These are phyloP conservation scores for Leptosomus discolor DNA, from an alignment of 2,113 vertebrate genomes.

Conservation along the genomic window DNA sequence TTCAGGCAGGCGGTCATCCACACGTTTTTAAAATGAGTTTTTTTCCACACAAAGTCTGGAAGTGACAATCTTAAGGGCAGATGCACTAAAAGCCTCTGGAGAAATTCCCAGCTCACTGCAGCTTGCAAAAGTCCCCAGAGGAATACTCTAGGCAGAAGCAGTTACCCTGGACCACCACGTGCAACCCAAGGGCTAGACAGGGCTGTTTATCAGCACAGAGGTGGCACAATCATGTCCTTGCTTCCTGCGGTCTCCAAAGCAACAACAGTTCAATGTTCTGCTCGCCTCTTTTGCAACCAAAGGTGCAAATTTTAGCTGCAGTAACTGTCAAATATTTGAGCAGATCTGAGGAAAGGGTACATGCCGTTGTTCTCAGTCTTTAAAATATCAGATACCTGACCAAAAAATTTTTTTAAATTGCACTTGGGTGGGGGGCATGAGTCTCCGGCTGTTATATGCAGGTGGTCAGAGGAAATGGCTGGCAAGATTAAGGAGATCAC, in stretches of 20 bases:
- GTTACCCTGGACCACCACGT: rapidly evolving
- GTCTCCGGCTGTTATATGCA: background rate
- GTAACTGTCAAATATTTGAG: background rate
- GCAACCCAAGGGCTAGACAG: background rate
- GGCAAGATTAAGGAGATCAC: background rate
- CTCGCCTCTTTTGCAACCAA: background rate
- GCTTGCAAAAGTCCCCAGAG: background rate
- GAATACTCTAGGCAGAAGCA: background rate
- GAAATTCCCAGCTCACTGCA: background rate
- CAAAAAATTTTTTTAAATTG: rapidly evolving
- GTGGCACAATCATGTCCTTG: rapidly evolving
- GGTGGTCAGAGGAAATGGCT: background rate
- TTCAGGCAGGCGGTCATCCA: background rate
- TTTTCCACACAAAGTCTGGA: background rate
- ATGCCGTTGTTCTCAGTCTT: background rate
- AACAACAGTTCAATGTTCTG: rapidly evolving
- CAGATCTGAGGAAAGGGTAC: background rate
- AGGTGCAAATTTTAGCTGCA: rapidly evolving
- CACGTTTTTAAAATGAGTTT: background rate
- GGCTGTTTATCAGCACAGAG: rapidly evolving
- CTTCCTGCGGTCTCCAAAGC: rapidly evolving
- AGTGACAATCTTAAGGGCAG: background rate
- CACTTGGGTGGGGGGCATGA: rapidly evolving
- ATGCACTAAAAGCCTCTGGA: background rate
- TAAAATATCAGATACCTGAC: background rate